Conservation (phyloP, 2,113 vertebrate genomes). For the Plotosus lineatus region DNA sequence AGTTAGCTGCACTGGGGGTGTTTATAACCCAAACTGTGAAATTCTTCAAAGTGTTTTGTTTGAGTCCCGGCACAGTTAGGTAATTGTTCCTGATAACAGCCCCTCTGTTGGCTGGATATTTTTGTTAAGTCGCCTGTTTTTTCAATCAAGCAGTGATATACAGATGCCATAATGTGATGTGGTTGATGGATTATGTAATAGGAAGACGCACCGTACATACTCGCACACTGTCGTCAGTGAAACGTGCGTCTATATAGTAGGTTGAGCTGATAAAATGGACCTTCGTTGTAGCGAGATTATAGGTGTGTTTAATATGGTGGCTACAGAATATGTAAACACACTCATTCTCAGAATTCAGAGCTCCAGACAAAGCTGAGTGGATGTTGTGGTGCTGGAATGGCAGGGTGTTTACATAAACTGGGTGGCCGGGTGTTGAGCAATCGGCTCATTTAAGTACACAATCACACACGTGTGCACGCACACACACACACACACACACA, state of each 20-base stretch:
- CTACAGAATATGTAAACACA: neutral
- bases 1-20: too few relatives aligned
- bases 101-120: neutral
- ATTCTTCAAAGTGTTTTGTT: too few relatives aligned
- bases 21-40: too few relatives aligned
- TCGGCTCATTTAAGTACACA: neutral
- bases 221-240: neutral
- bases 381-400: slow-evolving; percentile 12
- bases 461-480: neutral
- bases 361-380: slow-evolving; percentile 11
- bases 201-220: neutral
- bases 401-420: slow-evolving; percentile 65
- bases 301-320: neutral
- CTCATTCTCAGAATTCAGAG: slow-evolving; percentile 3
- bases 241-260: too few relatives aligned
- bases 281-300: neutral
- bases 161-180: neutral
- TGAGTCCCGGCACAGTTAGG: neutral
- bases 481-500: slow-evolving; percentile 23
- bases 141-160: neutral
- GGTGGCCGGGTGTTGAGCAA: slow-evolving; percentile 45
- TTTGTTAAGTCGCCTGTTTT: neutral
- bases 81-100: neutral
- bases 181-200: neutral
- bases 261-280: neutral